These are phyloP conservation scores for Fopius arisanus DNA, from an alignment of 1,140 invertebrate genomes.

Conservation along the genomic window DNA sequence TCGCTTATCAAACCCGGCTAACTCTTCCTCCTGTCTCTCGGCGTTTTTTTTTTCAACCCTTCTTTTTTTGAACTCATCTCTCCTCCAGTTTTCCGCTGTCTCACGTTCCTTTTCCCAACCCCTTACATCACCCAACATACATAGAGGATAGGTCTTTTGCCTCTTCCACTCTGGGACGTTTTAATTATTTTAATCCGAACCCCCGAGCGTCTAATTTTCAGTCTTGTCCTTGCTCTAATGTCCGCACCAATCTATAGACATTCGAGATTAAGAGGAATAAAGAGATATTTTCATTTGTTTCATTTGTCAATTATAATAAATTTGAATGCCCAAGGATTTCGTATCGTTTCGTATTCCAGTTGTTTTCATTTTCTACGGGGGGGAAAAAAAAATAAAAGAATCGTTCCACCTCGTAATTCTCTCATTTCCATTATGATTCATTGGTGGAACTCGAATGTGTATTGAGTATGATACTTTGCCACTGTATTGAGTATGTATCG, in stretches of 20 bases:
- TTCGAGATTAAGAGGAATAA: background rate
- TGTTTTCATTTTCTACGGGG: too few relatives aligned
- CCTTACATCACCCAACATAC: constrained; percentile 42
- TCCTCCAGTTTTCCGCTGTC: background rate
- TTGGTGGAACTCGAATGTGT: background rate
- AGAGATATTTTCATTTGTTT: background rate
- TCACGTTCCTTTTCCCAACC: constrained; percentile 41
- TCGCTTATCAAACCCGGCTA: constrained; percentile 51
- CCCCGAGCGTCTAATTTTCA: constrained; percentile 41
- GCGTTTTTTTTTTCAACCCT: constrained; percentile 28
- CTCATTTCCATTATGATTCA: background rate
- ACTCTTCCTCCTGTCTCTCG: constrained; percentile 39
- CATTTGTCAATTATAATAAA: too few relatives aligned
- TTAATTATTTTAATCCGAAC: constrained; percentile 64
- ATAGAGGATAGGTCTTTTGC: constrained; percentile 50
- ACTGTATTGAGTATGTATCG: too few relatives aligned
- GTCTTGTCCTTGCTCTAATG: background rate
- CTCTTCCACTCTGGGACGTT: constrained; percentile 52
- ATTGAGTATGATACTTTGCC: background rate
- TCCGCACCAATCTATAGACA: background rate
- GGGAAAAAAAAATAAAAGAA: background rate
- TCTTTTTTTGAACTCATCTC: constrained; percentile 27
- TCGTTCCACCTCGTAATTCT: background rate
- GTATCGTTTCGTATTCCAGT: too few relatives aligned
- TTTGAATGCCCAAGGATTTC: too few relatives aligned